phyloP scores from a whole-genome alignment of 2,888 invertebrate species.

The Mesorhabditis sp. region DNA sequence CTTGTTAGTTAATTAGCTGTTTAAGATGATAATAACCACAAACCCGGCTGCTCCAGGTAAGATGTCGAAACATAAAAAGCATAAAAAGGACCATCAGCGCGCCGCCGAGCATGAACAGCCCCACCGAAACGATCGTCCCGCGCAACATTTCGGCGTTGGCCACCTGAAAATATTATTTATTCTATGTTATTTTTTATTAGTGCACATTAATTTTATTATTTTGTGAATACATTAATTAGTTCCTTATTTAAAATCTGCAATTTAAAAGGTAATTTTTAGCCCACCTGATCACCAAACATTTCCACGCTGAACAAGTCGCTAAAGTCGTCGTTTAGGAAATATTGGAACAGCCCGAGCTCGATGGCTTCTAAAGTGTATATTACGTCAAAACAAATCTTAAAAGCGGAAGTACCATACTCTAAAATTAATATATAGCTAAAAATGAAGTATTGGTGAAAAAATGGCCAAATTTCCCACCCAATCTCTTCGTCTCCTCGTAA shows the following conservation, averaged over 20 bases:
- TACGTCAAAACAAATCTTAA: too few relatives aligned
- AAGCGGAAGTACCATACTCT: too few relatives aligned
- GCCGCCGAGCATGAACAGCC: conserved; percentile 43
- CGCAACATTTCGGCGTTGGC: conserved; percentile 52
- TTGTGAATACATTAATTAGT: too few relatives aligned
- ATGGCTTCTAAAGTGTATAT: conserved; percentile 22
- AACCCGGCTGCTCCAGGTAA: conserved; percentile 17
- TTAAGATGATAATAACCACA: not conserved
- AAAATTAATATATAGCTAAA: too few relatives aligned
- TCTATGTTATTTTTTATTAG: not conserved
- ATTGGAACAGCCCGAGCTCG: conserved; percentile 39
- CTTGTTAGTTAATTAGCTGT: too few relatives aligned
- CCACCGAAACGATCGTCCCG: conserved; percentile 43
- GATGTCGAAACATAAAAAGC: conserved; percentile 39
- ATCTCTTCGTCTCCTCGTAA: conserved; percentile 24
- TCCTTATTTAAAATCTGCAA: conserved; percentile 12
- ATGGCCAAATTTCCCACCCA: conserved; percentile 9
- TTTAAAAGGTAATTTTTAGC: conserved; percentile 7
- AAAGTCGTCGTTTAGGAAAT: conserved; percentile 29
- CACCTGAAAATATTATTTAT: conserved; percentile 21
- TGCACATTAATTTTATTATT: not conserved
- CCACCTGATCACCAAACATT: conserved; percentile 49
- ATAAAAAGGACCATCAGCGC: conserved; percentile 43
- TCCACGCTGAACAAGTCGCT: conserved; percentile 32
- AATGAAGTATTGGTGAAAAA: conserved; percentile 8